Conservation (phyloP, 1,140 invertebrate genomes). For the Drosophila pandora region DNA sequence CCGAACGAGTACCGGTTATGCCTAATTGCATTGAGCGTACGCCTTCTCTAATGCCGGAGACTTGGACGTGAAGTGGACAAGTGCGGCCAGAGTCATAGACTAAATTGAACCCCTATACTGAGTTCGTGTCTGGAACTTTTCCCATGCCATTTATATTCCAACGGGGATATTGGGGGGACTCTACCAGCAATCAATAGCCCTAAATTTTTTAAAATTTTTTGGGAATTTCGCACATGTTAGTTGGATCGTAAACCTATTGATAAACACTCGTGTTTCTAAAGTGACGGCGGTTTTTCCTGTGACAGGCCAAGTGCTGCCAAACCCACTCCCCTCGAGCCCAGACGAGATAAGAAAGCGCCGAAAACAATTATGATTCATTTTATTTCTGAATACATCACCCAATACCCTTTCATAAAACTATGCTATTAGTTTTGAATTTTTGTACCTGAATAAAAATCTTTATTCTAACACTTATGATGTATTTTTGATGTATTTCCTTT, state of each 20-base stretch:
- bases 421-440: too few relatives aligned
- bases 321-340: constrained; percentile 1
- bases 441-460: too few relatives aligned
- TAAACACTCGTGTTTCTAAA: constrained; percentile 19
- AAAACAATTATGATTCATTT: neutral
- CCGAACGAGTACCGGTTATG: constrained; percentile 37
- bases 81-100: constrained; percentile 14
- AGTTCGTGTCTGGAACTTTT: constrained; percentile 16
- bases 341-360: constrained; percentile 9
- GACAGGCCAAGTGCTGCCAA: constrained; percentile 14
- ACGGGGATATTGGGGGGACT: neutral
- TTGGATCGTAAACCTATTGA: constrained; percentile 26
- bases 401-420: neutral
- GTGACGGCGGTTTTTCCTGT: constrained; percentile 16
- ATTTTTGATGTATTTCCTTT: neutral
- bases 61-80: constrained; percentile 29
- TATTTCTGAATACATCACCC: neutral
- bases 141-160: constrained; percentile 36
- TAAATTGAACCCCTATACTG: constrained; percentile 4
- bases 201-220: constrained; percentile 53
- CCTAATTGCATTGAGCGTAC: constrained; percentile 15
- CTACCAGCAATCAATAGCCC: constrained; percentile 12
- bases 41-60: constrained; percentile 27
- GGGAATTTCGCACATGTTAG: constrained; percentile 54
- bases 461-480: too few relatives aligned